Conservation (phyloP, 2,113 vertebrate genomes). For the Centropristis striata region DNA sequence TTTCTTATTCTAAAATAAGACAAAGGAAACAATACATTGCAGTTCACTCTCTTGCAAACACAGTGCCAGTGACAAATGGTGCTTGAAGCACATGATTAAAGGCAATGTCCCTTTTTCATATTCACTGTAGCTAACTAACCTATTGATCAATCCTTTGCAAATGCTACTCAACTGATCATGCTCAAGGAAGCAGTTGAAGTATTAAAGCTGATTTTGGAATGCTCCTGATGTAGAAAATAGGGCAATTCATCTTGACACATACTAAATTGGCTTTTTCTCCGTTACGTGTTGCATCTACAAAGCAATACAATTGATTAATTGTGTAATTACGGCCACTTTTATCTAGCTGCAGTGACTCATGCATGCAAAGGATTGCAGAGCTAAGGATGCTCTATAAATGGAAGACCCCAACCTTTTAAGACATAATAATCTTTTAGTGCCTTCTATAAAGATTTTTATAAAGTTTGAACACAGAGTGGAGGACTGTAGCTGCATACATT, state of each 20-base stretch:
- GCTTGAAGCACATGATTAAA: slow-evolving; percentile 49
- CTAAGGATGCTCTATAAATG: slow-evolving; percentile 48
- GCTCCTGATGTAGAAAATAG: slow-evolving; percentile 50
- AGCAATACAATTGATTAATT: slow-evolving; percentile 76
- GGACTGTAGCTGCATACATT: not conserved
- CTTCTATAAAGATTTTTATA: slow-evolving; percentile 30
- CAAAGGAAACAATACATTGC: not conserved
- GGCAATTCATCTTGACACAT: slow-evolving; percentile 72
- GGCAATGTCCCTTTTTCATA: slow-evolving; percentile 48
- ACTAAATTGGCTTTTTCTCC: slow-evolving; percentile 66
- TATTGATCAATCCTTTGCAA: slow-evolving; percentile 44
- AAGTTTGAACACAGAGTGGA: slow-evolving; percentile 25
- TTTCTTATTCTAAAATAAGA: slow-evolving; percentile 8
- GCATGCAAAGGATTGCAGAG: slow-evolving; percentile 23
- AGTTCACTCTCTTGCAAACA: not conserved
- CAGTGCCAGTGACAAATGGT: slow-evolving; percentile 17
- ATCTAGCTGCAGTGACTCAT: slow-evolving; percentile 41
- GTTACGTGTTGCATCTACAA: slow-evolving; percentile 62
- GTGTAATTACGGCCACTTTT: slow-evolving; percentile 69
- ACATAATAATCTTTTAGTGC: slow-evolving; percentile 32
- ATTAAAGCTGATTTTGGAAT: slow-evolving; percentile 50
- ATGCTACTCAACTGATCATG: slow-evolving; percentile 41
- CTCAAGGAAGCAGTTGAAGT: slow-evolving; percentile 32
- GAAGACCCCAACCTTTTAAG: slow-evolving; percentile 39
- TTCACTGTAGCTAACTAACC: slow-evolving; percentile 32